Evolutionary conservation across 2,797 vertebrate genomes (phyloP).

Genomic region (Cossypha caffra): DNA sequence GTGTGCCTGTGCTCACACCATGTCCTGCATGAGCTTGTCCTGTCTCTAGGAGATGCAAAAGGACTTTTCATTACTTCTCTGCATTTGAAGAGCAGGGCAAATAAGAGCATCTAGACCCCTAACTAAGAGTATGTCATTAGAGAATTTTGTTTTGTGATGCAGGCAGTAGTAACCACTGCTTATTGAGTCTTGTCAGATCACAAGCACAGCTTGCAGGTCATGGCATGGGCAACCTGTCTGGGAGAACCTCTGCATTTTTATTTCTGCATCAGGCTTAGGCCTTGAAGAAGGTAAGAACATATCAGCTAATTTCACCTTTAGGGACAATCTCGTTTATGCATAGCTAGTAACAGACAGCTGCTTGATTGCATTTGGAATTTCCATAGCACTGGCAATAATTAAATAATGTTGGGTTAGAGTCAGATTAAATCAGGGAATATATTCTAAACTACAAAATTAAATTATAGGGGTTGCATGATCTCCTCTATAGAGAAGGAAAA

Average conservation of each 20-base stretch:
- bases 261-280: background rate
- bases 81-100: background rate
- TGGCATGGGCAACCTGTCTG: background rate
- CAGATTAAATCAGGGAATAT: background rate
- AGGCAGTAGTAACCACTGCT: background rate
- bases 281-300: background rate
- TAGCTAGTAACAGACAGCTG: background rate
- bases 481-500: background rate
- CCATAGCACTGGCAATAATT: background rate
- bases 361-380: background rate
- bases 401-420: background rate
- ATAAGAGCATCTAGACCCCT: background rate
- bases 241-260: background rate
- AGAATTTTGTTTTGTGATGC: rapidly evolving
- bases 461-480: background rate
- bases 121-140: background rate
- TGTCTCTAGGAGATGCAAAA: background rate
- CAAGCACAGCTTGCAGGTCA: rapidly evolving
- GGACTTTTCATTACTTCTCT: background rate
- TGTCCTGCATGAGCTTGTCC: background rate
- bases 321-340: background rate
- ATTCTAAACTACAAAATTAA: background rate
- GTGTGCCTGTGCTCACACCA: background rate
- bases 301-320: background rate
- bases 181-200: background rate